phyloP scores from a whole-genome alignment of 2,797 vertebrate species.

The Columba guinea region DNA sequence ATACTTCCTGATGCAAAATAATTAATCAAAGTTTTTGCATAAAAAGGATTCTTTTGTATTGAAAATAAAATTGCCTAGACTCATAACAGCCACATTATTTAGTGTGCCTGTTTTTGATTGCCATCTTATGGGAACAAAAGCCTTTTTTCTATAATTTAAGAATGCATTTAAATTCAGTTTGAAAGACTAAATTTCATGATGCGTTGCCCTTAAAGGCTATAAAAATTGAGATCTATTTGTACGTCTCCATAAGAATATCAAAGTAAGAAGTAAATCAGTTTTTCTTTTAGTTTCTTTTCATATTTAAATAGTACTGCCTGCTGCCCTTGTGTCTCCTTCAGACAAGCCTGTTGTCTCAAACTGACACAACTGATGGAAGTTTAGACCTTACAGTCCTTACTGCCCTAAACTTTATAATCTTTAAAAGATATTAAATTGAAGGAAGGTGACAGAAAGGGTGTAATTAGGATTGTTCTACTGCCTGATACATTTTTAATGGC shows the following conservation, averaged over 20 bases:
- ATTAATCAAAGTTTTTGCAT: slow-evolving; percentile 55
- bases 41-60: not conserved
- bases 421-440: not conserved
- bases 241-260: not conserved
- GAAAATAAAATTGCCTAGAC: not conserved
- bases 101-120: slow-evolving; percentile 13
- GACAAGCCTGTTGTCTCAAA: not conserved
- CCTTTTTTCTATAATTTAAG: slow-evolving; percentile 35
- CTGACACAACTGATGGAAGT: not conserved
- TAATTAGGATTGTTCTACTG: not conserved
- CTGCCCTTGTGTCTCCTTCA: not conserved
- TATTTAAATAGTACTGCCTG: not conserved
- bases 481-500: not conserved
- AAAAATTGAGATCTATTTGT: slow-evolving; percentile 31
- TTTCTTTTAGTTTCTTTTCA: not conserved
- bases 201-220: slow-evolving; percentile 14
- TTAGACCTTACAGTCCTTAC: not conserved
- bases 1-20: slow-evolving; percentile 39
- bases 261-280: not conserved
- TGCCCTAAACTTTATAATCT: not conserved
- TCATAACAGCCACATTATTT: slow-evolving; percentile 18
- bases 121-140: slow-evolving; percentile 17
- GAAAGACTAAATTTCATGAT: slow-evolving; percentile 22
- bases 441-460: not conserved
- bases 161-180: slow-evolving; percentile 46